These are phyloP conservation scores for Teleogryllus occipitalis DNA, from an alignment of 1,140 invertebrate species.

Conservation along the genomic window DNA sequence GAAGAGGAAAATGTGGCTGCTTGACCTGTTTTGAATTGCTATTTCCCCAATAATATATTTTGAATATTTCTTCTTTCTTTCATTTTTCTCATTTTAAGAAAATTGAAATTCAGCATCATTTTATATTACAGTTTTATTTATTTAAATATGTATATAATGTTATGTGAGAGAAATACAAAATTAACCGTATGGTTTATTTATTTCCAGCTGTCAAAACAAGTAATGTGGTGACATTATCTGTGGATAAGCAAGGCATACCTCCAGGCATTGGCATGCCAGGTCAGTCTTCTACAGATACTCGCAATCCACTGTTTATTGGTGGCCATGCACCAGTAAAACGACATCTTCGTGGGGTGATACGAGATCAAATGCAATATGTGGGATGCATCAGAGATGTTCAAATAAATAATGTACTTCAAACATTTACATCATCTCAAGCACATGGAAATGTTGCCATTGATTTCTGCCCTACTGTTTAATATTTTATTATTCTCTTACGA, in stretches of 20 bases:
- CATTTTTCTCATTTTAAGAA: slow-evolving; percentile 29
- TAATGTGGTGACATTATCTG: slow-evolving; percentile 69
- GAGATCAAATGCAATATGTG: slow-evolving; percentile 58
- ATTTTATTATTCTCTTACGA: neutral
- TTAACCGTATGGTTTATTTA: slow-evolving; percentile 26
- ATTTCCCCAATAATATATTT: neutral
- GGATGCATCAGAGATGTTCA: slow-evolving; percentile 72
- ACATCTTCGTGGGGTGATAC: slow-evolving; percentile 34
- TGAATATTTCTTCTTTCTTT: slow-evolving; percentile 9
- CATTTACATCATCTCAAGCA: slow-evolving; percentile 50
- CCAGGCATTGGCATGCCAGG: slow-evolving; percentile 56
- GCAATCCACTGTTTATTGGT: slow-evolving; percentile 80
- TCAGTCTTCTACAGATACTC: slow-evolving; percentile 63
- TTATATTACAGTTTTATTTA: too few species aligned
- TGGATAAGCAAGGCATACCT: slow-evolving; percentile 62
- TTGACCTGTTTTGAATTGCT: too few species aligned
- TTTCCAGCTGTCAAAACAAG: slow-evolving; percentile 72
- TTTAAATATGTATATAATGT: too few species aligned
- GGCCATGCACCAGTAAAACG: slow-evolving; percentile 42
- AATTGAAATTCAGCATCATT: neutral
- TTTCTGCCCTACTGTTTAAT: slow-evolving; percentile 61
- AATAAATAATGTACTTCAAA: slow-evolving; percentile 50
- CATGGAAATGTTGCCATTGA: slow-evolving; percentile 58
- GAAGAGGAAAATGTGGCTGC: too few species aligned
- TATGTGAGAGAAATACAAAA: neutral